Base-by-base conservation (phyloP, 2,113 vertebrate genomes). In the Calyptommatus sinebrachiatus region DNA sequence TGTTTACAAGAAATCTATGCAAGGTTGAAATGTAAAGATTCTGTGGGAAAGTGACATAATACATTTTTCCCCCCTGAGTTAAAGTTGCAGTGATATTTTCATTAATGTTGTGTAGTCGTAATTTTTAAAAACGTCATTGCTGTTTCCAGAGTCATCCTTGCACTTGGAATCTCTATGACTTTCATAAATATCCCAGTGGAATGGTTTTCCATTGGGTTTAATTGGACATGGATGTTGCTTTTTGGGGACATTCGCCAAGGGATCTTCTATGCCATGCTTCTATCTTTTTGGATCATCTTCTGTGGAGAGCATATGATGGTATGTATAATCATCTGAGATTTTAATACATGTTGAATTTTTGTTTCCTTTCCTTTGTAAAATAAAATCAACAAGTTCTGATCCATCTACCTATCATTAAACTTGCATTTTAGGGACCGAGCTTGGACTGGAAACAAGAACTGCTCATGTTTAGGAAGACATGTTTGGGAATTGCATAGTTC, bases 221-320 rank as follows among this genome's bases (percentile, higher is more conserved):
- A 99, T 91, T 99, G 98, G 98, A 99, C 98, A 0, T 99, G 98
- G 98, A 99, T 99, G 98, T 91, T 99, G 78, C 91, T 99, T 12
- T 99, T 99, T 0, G 97, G 97, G 35, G 98, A 99, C 88, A 98
- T 99, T 76, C 95, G 98, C 26, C 98, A 99, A 91, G 98, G 98
- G 74, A 96, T 99, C 88, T 99, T 99, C 94, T 99, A 99, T 4
- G 97, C 97, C 50, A 97, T 98, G 97, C 95, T 99, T n/a, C 95
- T 99, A 29, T 99, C 97, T 0, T 99, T 99, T 87, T 99, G 98
- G 98, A 98, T 99, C 92, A 97, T 99, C 91, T 99, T 99, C 93
- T 99, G 98, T 0, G 98, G 98, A 26, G 98, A 99, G 92, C 98
- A 99, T 92, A 97, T 99, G 91, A 99, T 99, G 98, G 98, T 99